Evolutionary conservation across 2,888 invertebrate species (phyloP), one percentile per base, ranked within the genome.

Genomic region (Polyommatus icarus): DNA sequence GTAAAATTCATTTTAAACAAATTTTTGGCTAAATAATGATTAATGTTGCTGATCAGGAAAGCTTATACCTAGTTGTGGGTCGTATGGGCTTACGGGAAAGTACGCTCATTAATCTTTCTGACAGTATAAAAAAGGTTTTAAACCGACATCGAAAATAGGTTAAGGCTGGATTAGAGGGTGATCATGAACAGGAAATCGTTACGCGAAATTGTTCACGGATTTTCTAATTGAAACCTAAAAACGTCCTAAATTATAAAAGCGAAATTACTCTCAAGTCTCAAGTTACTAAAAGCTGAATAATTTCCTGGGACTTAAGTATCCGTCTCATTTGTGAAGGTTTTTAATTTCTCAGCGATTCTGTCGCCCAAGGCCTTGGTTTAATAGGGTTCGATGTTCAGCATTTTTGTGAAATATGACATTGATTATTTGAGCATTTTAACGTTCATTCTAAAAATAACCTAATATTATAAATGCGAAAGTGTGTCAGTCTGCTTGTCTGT

Each of bases 81-180:
- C 67, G 67, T 61, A 4, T 12, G 67, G 15, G 29, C 15, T 20
- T 24, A 29, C 29, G 67, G 20, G 29, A 67, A 67, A 67, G 18
- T 18, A 32, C 20, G 32, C 67, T 67, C 67, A 67, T 67, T 67
- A 67, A 67, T 67, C 67, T 29, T 67, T 67, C 12, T 32, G 67
- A 67, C 67, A 67, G 67, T 67, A 29, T 32, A 67, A 67, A 67
- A 67, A 29, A 67, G 32, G 67, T 18, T 67, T 67, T 12, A 67
- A 29, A 18, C 67, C 29, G 29, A 29, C 67, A 32, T 32, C 67
- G 67, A 67, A 67, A 67, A 32, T 67, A 67, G 67, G 67, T 67
- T 67, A 67, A 67, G 12, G 15, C 67, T 67, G 61, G 61, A 61
- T 61, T 61, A 61, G 61, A 20, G 10, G 61, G 24, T 61, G 61